phyloP scores from a whole-genome alignment of 2,797 vertebrate species.

The Enteromius radiatus region DNA sequence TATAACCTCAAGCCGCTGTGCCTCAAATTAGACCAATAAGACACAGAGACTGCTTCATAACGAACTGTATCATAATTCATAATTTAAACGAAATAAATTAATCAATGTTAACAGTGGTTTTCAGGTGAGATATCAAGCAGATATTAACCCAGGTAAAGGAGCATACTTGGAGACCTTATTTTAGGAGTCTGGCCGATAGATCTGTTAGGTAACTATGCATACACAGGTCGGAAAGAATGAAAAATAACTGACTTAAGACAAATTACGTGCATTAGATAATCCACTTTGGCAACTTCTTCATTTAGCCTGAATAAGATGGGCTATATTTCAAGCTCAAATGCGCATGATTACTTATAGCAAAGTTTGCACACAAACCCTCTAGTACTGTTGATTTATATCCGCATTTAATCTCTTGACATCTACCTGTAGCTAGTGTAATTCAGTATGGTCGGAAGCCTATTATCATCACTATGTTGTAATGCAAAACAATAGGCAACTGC shows the following conservation, averaged over 20 bases:
- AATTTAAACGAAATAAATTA: conserved; percentile 7
- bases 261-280: conserved; percentile 41
- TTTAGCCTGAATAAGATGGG: conserved; percentile 3
- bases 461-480: conserved; percentile 25
- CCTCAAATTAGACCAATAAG: conserved; percentile 41
- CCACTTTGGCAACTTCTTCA: conserved; percentile 36
- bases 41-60: conserved; percentile 46
- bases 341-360: conserved; percentile 9
- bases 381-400: background rate
- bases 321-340: conserved; percentile 12
- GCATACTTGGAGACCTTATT: conserved; percentile 20
- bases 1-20: conserved; percentile 50
- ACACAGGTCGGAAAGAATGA: conserved; percentile 24
- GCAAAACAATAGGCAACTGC: conserved; percentile 22
- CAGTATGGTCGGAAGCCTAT: conserved; percentile 15
- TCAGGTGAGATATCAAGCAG: conserved; percentile 32
- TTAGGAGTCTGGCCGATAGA: conserved; percentile 23
- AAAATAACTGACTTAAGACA: conserved; percentile 1
- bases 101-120: conserved; percentile 21
- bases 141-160: conserved; percentile 22
- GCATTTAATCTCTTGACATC: conserved; percentile 21
- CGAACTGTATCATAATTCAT: conserved; percentile 46
- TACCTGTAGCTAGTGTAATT: conserved; percentile 29
- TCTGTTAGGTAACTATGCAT: conserved; percentile 22
- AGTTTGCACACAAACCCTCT: conserved; percentile 25